Evolutionary conservation across 2,113 vertebrate genomes (phyloP).

Genomic region (Pollimyrus isidori): DNA sequence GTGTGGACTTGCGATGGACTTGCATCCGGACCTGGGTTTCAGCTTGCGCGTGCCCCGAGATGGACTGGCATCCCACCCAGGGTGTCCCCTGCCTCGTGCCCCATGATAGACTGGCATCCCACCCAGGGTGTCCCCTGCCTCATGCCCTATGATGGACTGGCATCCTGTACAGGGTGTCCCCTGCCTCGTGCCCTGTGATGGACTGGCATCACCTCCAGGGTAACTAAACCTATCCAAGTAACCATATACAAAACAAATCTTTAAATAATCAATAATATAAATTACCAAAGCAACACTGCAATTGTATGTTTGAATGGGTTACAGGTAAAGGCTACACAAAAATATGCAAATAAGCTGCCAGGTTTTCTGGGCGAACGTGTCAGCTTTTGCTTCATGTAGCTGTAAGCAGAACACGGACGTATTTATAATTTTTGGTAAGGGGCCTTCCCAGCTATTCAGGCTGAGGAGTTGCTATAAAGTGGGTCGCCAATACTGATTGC

Average conservation of each 20-base stretch:
- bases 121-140: not conserved
- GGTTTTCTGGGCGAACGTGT: not conserved
- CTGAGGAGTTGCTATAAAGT: not conserved
- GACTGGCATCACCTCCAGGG: not conserved
- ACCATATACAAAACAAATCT: not conserved
- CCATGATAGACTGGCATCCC: too few species aligned
- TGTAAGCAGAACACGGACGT: not conserved
- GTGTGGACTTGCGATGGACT: too few species aligned
- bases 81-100: too few species aligned
- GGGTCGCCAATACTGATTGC: not conserved
- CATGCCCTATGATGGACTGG: not conserved
- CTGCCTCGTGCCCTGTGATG: too few species aligned
- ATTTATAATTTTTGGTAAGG: not conserved
- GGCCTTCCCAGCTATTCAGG: not conserved
- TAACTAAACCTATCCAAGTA: not conserved
- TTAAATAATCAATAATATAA: not conserved
- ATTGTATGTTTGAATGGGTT: not conserved
- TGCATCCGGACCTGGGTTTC: too few species aligned
- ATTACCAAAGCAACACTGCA: not conserved
- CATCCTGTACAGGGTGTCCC: too few species aligned
- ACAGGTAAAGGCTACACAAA: not conserved
- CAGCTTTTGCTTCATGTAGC: not conserved
- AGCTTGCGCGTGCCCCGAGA: too few species aligned
- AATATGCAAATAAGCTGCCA: not conserved
- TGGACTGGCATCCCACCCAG: too few species aligned